Percentiles rank a stretch among this genome's conserved stretches.
phyloP scores from a whole-genome alignment of 2,888 invertebrate species.

The Standfussiana lucernea region DNA sequence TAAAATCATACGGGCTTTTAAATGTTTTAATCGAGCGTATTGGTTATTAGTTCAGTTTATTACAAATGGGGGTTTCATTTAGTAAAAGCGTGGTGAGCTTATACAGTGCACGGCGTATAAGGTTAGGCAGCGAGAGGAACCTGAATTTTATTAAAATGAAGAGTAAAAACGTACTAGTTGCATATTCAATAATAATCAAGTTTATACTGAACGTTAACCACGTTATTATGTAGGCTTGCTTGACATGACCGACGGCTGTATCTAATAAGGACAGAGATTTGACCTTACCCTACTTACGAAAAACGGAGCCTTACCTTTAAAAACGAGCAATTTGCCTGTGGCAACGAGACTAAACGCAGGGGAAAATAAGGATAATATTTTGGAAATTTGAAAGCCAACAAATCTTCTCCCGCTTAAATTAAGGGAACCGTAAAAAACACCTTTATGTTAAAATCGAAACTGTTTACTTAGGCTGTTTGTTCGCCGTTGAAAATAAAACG shows the following conservation, averaged over 20 bases:
- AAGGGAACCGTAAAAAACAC: slow-evolving; percentile 7
- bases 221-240: background rate
- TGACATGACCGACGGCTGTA: background rate
- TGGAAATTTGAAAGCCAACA: background rate
- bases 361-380: slow-evolving; percentile 31
- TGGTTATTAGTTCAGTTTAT: background rate
- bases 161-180: background rate
- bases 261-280: slow-evolving; percentile 5
- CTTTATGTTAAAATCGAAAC: slow-evolving; percentile 27
- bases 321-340: background rate
- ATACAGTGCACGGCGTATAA: too few relatives aligned
- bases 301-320: slow-evolving; percentile 7
- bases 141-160: background rate
- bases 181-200: background rate
- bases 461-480: slow-evolving; percentile 27
- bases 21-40: background rate
- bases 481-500: slow-evolving; percentile 33
- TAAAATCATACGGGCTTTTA: background rate
- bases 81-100: background rate
- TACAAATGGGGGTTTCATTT: background rate
- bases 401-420: slow-evolving; percentile 16
- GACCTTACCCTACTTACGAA: slow-evolving; percentile 2
- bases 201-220: background rate
- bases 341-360: background rate
- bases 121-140: background rate